A percentile compares a stretch with the other conserved stretches of the same genome.
Conservation (phyloP, 1,140 invertebrate genomes). For the Pseudoatta argentina region DNA sequence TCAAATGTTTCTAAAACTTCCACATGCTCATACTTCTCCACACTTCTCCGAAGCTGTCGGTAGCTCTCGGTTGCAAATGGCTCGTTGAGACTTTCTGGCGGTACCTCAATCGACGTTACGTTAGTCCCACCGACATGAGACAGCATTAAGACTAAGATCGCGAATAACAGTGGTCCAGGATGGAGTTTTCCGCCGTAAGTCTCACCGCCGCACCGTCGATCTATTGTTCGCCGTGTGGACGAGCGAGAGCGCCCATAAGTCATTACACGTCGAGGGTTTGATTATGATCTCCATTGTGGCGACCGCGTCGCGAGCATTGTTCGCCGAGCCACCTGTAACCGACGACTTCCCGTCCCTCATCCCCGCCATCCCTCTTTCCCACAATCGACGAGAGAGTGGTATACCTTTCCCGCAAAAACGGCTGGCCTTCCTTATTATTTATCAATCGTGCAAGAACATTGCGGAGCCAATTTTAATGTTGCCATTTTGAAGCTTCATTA, state of each 20-base stretch:
- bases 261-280: constrained; percentile 81
- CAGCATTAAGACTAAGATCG: constrained; percentile 20
- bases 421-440: background rate
- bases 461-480: background rate
- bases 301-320: constrained; percentile 81
- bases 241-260: constrained; percentile 77
- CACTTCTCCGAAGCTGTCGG: background rate
- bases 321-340: constrained; percentile 73
- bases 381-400: constrained; percentile 27
- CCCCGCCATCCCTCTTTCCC: constrained; percentile 3
- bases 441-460: background rate
- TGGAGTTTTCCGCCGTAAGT: constrained; percentile 73
- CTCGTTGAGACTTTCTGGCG: constrained; percentile 19
- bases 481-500: background rate
- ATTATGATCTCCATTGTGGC: constrained; percentile 83
- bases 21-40: background rate
- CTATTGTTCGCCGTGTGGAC: constrained; percentile 78
- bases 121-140: constrained; percentile 28
- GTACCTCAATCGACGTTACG: constrained; percentile 32
- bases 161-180: constrained; percentile 47
- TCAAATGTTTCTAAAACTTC: background rate
- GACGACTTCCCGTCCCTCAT: background rate
- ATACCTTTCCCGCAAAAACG: background rate
- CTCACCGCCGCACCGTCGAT: constrained; percentile 72
- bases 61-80: constrained; percentile 32